phyloP scores from a whole-genome alignment of 1,140 invertebrate genomes.

The Heliconius melpomene region DNA sequence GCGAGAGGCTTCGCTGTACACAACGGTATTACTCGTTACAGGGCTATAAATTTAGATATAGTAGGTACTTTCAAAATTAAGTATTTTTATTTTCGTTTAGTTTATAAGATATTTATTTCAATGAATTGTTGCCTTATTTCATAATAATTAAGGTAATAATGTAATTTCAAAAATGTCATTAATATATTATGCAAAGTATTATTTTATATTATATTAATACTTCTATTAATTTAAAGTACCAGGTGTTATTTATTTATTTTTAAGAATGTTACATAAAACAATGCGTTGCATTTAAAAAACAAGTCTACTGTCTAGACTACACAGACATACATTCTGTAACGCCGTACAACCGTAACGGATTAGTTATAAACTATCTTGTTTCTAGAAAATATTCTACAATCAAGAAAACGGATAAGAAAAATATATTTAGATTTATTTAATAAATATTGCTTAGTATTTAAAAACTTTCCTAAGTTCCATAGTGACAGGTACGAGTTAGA shows the following conservation, averaged over 20 bases:
- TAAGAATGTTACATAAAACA: not conserved
- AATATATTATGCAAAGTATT: no score
- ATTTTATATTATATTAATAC: no score
- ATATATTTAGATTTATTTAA: not conserved
- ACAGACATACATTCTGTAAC: not conserved
- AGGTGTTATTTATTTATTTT: no score
- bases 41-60: conserved; percentile 26
- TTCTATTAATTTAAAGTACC: no score
- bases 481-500: no score
- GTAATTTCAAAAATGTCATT: no score
- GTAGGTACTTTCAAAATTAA: conserved; percentile 28
- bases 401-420: not conserved
- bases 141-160: no score
- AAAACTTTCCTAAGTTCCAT: no score
- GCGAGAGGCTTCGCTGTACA: conserved; percentile 21
- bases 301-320: not conserved
- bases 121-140: not conserved
- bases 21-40: conserved; percentile 37
- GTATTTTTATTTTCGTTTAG: not conserved
- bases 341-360: conserved; percentile 1
- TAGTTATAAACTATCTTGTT: not conserved
- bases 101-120: not conserved
- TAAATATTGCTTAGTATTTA: not conserved
- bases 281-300: not conserved
- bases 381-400: not conserved